A percentile compares a stretch with the other conserved stretches of the same genome.
phyloP scores from a whole-genome alignment of 2,113 vertebrate genomes.

The Lanius ludovicianus region DNA sequence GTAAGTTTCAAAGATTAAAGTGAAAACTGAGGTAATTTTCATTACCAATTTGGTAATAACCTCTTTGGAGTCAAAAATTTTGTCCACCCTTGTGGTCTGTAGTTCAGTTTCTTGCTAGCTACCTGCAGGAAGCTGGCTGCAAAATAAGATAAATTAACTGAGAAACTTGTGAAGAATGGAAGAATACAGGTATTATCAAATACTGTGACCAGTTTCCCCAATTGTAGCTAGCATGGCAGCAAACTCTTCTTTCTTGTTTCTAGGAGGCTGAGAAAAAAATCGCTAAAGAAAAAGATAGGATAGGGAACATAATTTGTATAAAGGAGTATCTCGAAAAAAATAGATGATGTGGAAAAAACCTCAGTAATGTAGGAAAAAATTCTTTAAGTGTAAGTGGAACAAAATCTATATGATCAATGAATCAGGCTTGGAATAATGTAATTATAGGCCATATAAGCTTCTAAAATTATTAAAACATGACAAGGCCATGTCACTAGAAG shows the following conservation, averaged over 20 bases:
- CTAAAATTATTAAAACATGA: not conserved
- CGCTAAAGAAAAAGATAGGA: not conserved
- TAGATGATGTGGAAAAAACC: not conserved
- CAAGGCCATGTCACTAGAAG: not conserved
- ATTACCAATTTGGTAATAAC: not conserved
- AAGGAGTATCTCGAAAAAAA: not conserved
- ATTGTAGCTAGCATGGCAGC: fast-evolving
- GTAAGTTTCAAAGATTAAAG: not conserved
- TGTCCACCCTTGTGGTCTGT: not conserved
- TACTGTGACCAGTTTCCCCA: not conserved
- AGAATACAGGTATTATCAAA: not conserved
- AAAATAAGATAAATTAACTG: not conserved
- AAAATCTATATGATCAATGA: not conserved
- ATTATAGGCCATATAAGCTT: not conserved
- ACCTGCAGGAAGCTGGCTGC: not conserved
- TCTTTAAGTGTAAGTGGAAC: not conserved
- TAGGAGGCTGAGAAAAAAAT: not conserved
- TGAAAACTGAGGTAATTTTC: not conserved
- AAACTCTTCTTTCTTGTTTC: not conserved
- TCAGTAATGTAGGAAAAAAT: not conserved
- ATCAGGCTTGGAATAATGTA: not conserved
- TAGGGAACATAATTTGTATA: not conserved
- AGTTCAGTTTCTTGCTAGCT: not conserved
- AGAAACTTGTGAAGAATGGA: not conserved
- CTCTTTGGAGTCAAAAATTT: not conserved